Evolutionary conservation across 2,113 vertebrate genomes (phyloP).

Genomic region (Hymenochirus boettgeri): DNA sequence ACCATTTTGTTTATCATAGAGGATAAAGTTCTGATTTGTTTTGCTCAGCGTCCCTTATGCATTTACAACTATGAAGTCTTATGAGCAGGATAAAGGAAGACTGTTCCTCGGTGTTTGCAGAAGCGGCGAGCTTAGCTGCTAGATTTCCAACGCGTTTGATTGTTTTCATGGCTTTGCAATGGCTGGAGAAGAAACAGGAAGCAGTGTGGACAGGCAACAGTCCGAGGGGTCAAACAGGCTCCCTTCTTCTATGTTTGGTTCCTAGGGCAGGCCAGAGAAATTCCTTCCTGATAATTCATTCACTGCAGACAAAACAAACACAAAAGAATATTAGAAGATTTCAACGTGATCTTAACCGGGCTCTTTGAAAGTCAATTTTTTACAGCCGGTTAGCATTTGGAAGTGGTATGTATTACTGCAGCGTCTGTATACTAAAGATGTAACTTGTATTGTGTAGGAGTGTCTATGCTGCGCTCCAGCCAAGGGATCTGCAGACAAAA

Average conservation of each 20-base stretch:
- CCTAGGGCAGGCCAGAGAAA: conserved; percentile 87
- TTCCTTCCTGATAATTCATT: conserved; percentile 98
- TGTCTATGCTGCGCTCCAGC: too few relatives aligned
- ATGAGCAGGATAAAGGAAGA: conserved; percentile 50
- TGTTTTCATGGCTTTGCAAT: conserved; percentile 52
- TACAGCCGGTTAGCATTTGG: too few relatives aligned
- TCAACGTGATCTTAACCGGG: not conserved
- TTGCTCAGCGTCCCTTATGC: too few relatives aligned
- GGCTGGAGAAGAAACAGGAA: conserved; percentile 51
- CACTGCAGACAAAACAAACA: conserved; percentile 68
- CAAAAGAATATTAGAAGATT: not conserved
- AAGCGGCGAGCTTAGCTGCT: conserved; percentile 46
- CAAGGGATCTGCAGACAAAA: too few relatives aligned
- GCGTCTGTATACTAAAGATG: too few relatives aligned
- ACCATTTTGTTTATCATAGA: too few relatives aligned
- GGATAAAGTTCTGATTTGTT: too few relatives aligned
- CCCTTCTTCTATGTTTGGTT: conserved; percentile 81
- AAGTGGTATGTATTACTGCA: too few relatives aligned
- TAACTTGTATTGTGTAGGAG: too few relatives aligned
- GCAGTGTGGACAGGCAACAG: conserved; percentile 49
- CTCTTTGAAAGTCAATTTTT: too few relatives aligned
- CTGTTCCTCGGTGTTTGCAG: conserved; percentile 54
- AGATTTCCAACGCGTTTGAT: conserved; percentile 47
- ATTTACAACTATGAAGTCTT: too few relatives aligned
- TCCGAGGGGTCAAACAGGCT: conserved; percentile 52